Base-by-base conservation (phyloP, 1,140 invertebrate genomes). In the Zaprionus lachaisei region DNA sequence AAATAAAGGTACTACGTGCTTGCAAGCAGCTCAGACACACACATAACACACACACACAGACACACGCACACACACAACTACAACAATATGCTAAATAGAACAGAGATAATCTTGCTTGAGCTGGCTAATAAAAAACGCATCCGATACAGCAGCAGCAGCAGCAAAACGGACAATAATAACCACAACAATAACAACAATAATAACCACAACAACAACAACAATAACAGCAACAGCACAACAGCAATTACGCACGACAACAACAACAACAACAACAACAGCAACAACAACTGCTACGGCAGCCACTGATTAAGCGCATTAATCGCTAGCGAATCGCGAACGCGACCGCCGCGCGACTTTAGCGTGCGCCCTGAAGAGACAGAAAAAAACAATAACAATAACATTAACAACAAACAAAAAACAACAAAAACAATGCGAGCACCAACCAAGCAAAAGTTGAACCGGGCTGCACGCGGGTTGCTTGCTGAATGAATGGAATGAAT, bases 401-500 rank as follows among this genome's bases (percentile, higher is more conserved):
- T 11, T 4, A 31, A 31, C 2, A 34, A 34, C 2, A 34, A 17
- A 44, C 34, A 38, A 61, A 38, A 20, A 20, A 34, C 5, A 65
- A 64, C 26, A 49, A 60, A 38, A 68, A 61, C 51, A 71, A 79
- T 41, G 34, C 67, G 6, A 65, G 24, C 56, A 60, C 20, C 34
- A 47, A 44, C 58, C 37, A 47, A 56, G 54, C 77, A 73, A 77
- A 70, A 67, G 56, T 67, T 78, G 77, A 72, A 87, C 85, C 84
- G 79, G 79, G 66, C 85, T 85, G 84, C 85, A 78, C 81, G 83
- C 81, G 72, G 81, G 73, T 79, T 74, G 65, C 65, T 81, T 69
- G 89, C 81, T 81, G 84, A 89, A 84, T 82, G 80, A 80, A 66
- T 81, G 80, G 80, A 84, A 80, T 82, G 80, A 86, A 55, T 78